A percentile compares a stretch with the other conserved stretches of the same genome.
Evolutionary conservation across 2,888 invertebrate genomes (phyloP).

Genomic region (Actias luna): DNA sequence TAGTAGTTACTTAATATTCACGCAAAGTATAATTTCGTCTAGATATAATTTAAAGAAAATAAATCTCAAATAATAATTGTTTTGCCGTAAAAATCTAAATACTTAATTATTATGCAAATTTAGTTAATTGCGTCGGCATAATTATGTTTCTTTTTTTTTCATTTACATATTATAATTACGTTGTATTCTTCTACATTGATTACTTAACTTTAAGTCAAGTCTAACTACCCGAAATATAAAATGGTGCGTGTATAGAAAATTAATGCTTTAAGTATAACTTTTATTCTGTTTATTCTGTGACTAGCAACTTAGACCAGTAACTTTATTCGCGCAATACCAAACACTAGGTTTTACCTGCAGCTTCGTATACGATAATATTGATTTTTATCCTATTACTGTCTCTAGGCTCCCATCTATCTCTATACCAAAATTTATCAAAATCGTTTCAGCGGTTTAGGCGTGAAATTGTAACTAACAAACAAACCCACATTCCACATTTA

Average conservation of each 20-base stretch:
- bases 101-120: background rate
- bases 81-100: background rate
- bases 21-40: background rate
- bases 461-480: too few relatives aligned
- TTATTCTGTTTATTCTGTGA: background rate
- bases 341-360: too few relatives aligned
- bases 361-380: too few relatives aligned
- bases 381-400: too few relatives aligned
- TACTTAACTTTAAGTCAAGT: background rate
- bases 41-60: background rate
- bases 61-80: background rate
- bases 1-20: too few relatives aligned
- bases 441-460: too few relatives aligned
- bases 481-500: too few relatives aligned
- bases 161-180: background rate
- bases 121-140: background rate
- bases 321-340: too few relatives aligned
- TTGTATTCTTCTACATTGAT: background rate
- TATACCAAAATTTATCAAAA: too few relatives aligned
- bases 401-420: too few relatives aligned
- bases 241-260: background rate
- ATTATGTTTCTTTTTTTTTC: background rate
- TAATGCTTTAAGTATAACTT: background rate
- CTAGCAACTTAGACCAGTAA: too few relatives aligned
- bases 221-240: background rate